Conservation (phyloP, 2,797 vertebrate species). For the Sebastes trivittatus region DNA sequence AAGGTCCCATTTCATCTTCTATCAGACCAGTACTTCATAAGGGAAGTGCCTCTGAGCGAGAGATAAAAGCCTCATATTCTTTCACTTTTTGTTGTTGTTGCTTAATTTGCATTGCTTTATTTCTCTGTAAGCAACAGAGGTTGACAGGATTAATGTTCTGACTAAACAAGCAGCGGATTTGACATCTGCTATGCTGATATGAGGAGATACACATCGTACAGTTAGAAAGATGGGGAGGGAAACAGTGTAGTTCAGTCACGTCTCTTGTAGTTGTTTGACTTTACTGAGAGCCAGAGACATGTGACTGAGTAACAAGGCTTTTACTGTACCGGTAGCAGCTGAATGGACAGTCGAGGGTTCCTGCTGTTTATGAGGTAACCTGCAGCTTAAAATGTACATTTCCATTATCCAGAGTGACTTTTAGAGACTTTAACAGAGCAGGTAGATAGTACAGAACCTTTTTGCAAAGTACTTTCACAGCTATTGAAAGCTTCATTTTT, state of each 20-base stretch:
- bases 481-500: background rate
- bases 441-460: background rate
- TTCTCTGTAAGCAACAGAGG: background rate
- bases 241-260: background rate
- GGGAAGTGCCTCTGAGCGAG: constrained; percentile 7
- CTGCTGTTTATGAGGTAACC: background rate
- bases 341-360: background rate
- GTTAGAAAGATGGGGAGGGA: background rate
- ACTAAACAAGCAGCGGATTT: constrained; percentile 16
- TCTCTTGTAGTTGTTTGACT: constrained; percentile 2
- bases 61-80: constrained; percentile 22
- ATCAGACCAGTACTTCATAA: background rate
- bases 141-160: constrained; percentile 15
- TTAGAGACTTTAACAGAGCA: background rate
- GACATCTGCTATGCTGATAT: constrained; percentile 19
- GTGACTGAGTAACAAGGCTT: background rate
- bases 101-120: constrained; percentile 9
- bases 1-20: constrained; percentile 20
- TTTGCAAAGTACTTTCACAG: background rate
- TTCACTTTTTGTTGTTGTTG: background rate
- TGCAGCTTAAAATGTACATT: background rate
- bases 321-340: background rate
- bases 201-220: background rate
- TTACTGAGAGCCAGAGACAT: background rate
- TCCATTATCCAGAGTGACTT: background rate